phyloP scores from a whole-genome alignment of 30 jellyfish, hydroid and myxozoan genomes.

The Calvadosia cruxmelitensis region DNA sequence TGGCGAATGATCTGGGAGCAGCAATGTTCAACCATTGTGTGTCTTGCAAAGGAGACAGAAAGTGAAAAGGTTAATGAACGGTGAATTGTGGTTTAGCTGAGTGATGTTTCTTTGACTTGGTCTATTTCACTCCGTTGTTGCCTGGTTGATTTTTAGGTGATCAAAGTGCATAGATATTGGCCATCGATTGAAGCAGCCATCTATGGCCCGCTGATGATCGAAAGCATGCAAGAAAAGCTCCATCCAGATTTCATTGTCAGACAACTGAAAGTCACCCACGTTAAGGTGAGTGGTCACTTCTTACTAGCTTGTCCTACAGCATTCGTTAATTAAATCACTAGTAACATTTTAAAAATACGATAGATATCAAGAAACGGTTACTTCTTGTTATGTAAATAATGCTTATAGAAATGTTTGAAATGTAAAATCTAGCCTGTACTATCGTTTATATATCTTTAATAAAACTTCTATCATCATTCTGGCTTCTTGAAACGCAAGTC shows the following conservation, averaged over 20 bases:
- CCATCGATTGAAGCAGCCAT: conserved; percentile 58
- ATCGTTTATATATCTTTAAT: no score
- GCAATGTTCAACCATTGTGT: conserved; percentile 62
- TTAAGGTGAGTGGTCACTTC: conserved; percentile 31
- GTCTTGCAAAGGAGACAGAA: conserved; percentile 66
- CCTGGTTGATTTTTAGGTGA: conserved; percentile 16
- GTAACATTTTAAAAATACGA: no score
- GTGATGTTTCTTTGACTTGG: no score
- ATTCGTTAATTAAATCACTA: not conserved
- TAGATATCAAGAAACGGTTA: no score
- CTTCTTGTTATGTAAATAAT: not conserved
- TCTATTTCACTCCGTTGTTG: no score
- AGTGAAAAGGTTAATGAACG: conserved; percentile 34
- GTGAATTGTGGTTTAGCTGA: no score
- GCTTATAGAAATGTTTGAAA: conserved; percentile 48
- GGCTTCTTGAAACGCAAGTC: no score
- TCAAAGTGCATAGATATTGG: conserved; percentile 71
- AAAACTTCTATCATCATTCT: no score
- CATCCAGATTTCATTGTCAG: conserved; percentile 50
- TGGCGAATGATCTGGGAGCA: conserved; percentile 94
- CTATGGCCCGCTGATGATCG: conserved; percentile 68
- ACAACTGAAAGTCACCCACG: conserved; percentile 67
- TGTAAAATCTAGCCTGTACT: conserved; percentile 77
- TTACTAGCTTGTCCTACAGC: not conserved
- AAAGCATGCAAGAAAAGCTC: conserved; percentile 19